Evolutionary conservation across 2,888 invertebrate genomes (phyloP).

Genomic region (Dione vanillae): DNA sequence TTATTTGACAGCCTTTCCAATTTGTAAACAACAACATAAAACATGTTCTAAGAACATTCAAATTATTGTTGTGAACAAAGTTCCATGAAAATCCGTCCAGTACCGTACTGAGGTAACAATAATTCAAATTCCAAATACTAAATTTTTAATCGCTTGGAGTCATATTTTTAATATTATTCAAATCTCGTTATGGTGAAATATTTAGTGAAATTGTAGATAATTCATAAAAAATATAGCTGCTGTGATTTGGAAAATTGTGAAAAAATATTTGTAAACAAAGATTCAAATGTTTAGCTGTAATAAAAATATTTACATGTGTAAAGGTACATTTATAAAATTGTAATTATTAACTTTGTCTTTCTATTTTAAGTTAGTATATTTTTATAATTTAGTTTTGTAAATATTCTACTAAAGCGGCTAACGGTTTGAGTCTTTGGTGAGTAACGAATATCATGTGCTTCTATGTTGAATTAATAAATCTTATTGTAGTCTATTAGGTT

Average conservation of each 20-base stretch:
- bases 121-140: neutral
- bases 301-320: neutral
- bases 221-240: constrained; percentile 27
- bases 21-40: too few species aligned
- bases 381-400: constrained; percentile 26
- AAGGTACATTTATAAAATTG: neutral
- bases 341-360: constrained; percentile 10
- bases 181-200: constrained; percentile 14
- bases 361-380: neutral
- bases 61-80: neutral
- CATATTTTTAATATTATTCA: constrained; percentile 24
- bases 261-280: constrained; percentile 38
- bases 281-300: constrained; percentile 38
- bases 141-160: neutral
- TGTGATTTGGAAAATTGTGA: constrained; percentile 39
- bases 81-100: constrained; percentile 28
- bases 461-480: constrained; percentile 76
- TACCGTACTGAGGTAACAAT: constrained; percentile 12
- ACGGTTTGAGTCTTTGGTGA: constrained; percentile 40
- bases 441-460: constrained; percentile 57
- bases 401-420: constrained; percentile 32
- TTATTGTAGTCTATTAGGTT: constrained; percentile 66
- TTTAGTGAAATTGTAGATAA: constrained; percentile 26
- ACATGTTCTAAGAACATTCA: too few species aligned
- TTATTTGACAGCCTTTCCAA: too few species aligned